phyloP scores from a whole-genome alignment of 2,113 vertebrate species.

The Takifugu bimaculatus region DNA sequence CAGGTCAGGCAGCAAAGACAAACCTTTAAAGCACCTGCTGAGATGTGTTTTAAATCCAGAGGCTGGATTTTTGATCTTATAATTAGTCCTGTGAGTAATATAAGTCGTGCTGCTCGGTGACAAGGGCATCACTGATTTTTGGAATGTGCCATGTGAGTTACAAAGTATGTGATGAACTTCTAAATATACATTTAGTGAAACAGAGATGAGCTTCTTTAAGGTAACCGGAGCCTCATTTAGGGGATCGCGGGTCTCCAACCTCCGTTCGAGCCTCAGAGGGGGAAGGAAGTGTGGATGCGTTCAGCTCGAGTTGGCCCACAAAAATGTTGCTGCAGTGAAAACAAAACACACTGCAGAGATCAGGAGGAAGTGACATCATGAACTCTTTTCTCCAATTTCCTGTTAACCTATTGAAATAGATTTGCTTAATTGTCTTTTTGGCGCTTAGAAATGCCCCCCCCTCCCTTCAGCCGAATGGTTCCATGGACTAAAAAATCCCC shows the following conservation, averaged over 20 bases:
- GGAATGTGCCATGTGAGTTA: conserved; percentile 67
- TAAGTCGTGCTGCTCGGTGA: conserved; percentile 26
- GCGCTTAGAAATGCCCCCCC: too few relatives aligned
- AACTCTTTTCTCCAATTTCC: too few relatives aligned
- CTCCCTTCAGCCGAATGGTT: conserved; percentile 37
- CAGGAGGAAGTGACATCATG: not conserved
- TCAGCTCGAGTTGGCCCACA: not conserved
- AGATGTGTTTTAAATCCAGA: conserved; percentile 3
- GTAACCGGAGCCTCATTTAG: conserved; percentile 61
- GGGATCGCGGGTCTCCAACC: conserved; percentile 50
- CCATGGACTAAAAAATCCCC: conserved; percentile 38
- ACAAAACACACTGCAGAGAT: not conserved
- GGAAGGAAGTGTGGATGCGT: conserved; percentile 7
- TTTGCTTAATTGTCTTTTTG: too few relatives aligned
- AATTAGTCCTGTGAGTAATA: conserved; percentile 30
- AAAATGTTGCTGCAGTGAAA: too few relatives aligned
- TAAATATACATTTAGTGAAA: conserved; percentile 72
- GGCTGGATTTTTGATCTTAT: conserved; percentile 11
- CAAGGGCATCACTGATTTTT: conserved; percentile 57
- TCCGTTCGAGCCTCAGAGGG: conserved; percentile 5
- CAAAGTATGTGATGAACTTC: conserved; percentile 60
- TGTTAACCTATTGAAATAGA: too few relatives aligned
- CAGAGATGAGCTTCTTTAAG: conserved; percentile 65
- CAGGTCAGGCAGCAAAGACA: not conserved
- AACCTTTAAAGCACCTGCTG: not conserved